These are phyloP conservation scores for Danionella dracula DNA, from an alignment of 2,797 vertebrate species.

Conservation along the genomic window DNA sequence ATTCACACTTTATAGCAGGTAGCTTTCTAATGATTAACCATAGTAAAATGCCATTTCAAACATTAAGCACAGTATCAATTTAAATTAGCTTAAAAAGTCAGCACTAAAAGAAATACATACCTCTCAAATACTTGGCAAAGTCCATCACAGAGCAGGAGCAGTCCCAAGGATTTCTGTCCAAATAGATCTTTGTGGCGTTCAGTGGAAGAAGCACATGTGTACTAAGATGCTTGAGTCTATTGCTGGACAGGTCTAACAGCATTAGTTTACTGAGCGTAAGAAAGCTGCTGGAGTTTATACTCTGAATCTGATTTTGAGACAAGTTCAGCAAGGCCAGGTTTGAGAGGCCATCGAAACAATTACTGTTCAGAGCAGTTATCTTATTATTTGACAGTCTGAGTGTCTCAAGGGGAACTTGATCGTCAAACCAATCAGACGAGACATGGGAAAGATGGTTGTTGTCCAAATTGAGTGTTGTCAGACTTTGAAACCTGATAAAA, in stretches of 20 bases:
- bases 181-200: constrained; percentile 43
- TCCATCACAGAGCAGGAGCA: constrained; percentile 56
- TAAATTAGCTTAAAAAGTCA: too few species aligned
- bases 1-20: too few species aligned
- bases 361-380: constrained; percentile 36
- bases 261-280: constrained; percentile 41
- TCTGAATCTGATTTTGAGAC: constrained; percentile 55
- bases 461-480: constrained; percentile 54
- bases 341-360: constrained; percentile 40
- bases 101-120: constrained; percentile 3
- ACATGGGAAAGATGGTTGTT: constrained; percentile 54
- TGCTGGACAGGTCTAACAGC: constrained; percentile 65
- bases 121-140: constrained; percentile 31
- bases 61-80: too few species aligned
- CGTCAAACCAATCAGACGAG: constrained; percentile 57
- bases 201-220: constrained; percentile 22
- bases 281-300: constrained; percentile 49
- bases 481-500: constrained; percentile 54
- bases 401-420: constrained; percentile 42
- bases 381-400: constrained; percentile 54
- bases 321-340: constrained; percentile 53
- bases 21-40: too few species aligned
- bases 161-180: constrained; percentile 68
- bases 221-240: constrained; percentile 55
- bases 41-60: too few species aligned